A percentile compares a stretch with the other conserved stretches of the same genome.
phyloP scores from a whole-genome alignment of 2,113 vertebrate species.

The Natator depressus region DNA sequence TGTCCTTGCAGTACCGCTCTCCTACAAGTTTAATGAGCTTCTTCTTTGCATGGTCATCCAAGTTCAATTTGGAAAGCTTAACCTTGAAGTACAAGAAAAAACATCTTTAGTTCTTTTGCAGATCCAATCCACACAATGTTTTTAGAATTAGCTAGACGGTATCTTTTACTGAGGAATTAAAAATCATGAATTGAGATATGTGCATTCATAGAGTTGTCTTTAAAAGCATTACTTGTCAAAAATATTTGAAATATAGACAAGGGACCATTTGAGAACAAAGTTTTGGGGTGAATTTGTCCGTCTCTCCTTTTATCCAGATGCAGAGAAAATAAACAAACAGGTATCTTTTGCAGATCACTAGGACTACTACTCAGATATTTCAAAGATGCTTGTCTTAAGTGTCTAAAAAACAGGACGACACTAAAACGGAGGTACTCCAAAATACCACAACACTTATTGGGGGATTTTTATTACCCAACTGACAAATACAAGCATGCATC shows the following conservation, averaged over 20 bases:
- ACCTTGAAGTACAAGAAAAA: conserved; percentile 80
- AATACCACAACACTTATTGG: background rate
- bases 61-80: conserved; percentile 90
- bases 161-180: background rate
- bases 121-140: background rate
- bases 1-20: conserved; percentile 85
- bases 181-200: background rate
- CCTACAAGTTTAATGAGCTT: conserved; percentile 92
- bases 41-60: conserved; percentile 93
- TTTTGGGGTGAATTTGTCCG: background rate
- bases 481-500: background rate
- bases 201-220: background rate
- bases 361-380: background rate
- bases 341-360: background rate
- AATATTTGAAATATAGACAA: background rate
- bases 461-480: background rate
- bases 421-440: background rate
- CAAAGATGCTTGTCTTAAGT: background rate
- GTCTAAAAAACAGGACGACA: background rate
- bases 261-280: background rate
- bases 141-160: background rate
- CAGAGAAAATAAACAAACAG: rapidly evolving
- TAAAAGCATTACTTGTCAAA: background rate
- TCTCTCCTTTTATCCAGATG: background rate
- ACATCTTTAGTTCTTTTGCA: background rate